A percentile compares a stretch with the other conserved stretches of the same genome.
phyloP scores from a whole-genome alignment of 2,888 invertebrate genomes.

The Eustalomyia histrio region DNA sequence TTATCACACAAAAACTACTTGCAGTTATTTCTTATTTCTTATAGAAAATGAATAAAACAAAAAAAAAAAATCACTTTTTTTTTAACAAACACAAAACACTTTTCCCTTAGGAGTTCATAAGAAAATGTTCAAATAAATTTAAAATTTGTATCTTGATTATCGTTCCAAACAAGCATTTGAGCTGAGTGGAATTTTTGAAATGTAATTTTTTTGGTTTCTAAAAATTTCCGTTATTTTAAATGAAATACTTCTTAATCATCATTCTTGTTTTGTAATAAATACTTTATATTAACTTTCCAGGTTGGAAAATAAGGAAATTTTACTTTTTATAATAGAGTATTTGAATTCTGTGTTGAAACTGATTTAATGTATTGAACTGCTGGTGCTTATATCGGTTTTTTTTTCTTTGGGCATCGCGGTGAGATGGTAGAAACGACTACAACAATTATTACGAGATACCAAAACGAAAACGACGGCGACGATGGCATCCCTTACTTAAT shows the following conservation, averaged over 20 bases:
- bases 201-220: neutral
- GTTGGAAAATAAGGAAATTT: neutral
- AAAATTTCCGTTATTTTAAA: slow-evolving; percentile 4
- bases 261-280: neutral
- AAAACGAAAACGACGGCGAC: slow-evolving; percentile 18
- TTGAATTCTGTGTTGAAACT: slow-evolving; percentile 73
- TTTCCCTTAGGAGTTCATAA: slow-evolving; percentile 14
- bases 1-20: slow-evolving; percentile 72
- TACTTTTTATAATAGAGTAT: slow-evolving; percentile 34
- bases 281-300: neutral
- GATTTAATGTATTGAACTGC: slow-evolving; percentile 73
- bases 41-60: slow-evolving; percentile 18
- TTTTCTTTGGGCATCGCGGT: slow-evolving; percentile 47
- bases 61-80: slow-evolving; percentile 1
- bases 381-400: slow-evolving; percentile 76
- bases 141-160: slow-evolving; percentile 73
- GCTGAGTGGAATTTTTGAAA: slow-evolving; percentile 24
- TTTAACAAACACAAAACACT: slow-evolving; percentile 23
- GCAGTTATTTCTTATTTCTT: slow-evolving; percentile 11
- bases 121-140: slow-evolving; percentile 70
- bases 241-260: neutral
- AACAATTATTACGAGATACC: slow-evolving; percentile 4
- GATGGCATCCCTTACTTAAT: slow-evolving; percentile 35
- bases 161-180: slow-evolving; percentile 74
- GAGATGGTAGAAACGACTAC: slow-evolving; percentile 65